Evolutionary conservation across 2,797 vertebrate species (phyloP).

Genomic region (Cuculus canorus): DNA sequence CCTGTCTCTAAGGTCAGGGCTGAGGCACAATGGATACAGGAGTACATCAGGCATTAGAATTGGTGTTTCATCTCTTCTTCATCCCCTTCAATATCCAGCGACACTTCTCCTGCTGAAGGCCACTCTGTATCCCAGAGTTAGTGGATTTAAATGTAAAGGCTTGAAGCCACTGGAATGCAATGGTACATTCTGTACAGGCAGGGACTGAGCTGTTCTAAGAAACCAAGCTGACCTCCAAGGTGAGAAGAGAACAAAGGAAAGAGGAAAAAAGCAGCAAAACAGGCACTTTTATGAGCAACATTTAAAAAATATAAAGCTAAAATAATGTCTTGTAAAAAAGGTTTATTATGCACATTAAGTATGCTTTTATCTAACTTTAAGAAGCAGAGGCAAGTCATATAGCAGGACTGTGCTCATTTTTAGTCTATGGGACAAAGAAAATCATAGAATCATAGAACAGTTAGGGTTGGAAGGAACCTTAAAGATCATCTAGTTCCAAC

Average conservation of each 20-base stretch:
- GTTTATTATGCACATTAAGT: neutral
- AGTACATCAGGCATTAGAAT: neutral
- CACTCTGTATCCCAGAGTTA: neutral
- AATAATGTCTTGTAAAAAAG: neutral
- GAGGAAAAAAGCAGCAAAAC: neutral
- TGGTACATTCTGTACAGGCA: neutral
- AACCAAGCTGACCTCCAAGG: neutral
- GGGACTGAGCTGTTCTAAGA: neutral
- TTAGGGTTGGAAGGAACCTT: no score
- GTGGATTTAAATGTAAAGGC: neutral
- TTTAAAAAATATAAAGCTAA: neutral
- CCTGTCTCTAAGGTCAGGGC: neutral
- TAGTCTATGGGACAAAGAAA: neutral
- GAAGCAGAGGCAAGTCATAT: neutral
- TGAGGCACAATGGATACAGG: neutral
- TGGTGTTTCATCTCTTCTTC: neutral
- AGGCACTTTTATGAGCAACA: neutral
- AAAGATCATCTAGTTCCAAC: no score
- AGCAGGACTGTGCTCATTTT: neutral
- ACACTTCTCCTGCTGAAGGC: neutral
- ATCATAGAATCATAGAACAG: no score
- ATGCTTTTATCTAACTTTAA: neutral
- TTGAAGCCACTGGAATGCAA: neutral
- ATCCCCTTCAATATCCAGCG: neutral
- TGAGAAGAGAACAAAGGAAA: neutral